Evolutionary conservation across 2,113 vertebrate genomes (phyloP), one percentile per base, ranked within the genome.

Genomic region (Aix galericulata): DNA sequence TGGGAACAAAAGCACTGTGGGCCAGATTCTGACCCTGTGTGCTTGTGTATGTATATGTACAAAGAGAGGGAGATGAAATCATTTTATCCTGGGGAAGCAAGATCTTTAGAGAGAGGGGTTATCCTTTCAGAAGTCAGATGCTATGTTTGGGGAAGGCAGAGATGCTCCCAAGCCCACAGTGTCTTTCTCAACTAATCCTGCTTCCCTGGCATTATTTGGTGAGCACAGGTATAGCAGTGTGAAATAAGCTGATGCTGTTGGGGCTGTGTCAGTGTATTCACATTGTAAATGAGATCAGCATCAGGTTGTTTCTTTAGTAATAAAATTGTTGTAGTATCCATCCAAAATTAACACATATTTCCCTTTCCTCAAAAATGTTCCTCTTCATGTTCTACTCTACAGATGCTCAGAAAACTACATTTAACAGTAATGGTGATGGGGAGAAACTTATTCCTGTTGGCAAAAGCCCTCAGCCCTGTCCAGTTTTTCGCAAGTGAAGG

Each of bases 1-100:
- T 77, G 46, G 18, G 34, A 91, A 94, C 46, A 90, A 82, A 86
- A 93, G 59, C 80, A 56, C 52, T 34, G 31, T 63, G n/a, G 84
- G 46, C 27, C 55, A 67, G 46, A 68, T 91, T 86, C 63, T 68
- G 64, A n/a, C 32, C 25, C 79, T 59, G 7, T 50, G 10, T 81
- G 31, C 14, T 40, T 17, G 8, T 1, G 4, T 73, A 18, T 16
- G 4, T 46, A 8, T 13, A 9, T 4, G 2, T 32, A 48, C 12
- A 60, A 34, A 76, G 5, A 56, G 26, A 50, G n/a, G 13, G 13
- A 80, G 15, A 60, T 17, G 32, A n/a, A 56, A 69, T 22, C 17
- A 80, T 86, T 80, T 85, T 74, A 36, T 62, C 23, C 31, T 38
- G 11, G 13, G 42, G 27, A 74, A 92, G 17, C 3, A 44, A 88